Evolutionary conservation across 2,113 vertebrate species (phyloP).

Genomic region (Bubalus kerabau): DNA sequence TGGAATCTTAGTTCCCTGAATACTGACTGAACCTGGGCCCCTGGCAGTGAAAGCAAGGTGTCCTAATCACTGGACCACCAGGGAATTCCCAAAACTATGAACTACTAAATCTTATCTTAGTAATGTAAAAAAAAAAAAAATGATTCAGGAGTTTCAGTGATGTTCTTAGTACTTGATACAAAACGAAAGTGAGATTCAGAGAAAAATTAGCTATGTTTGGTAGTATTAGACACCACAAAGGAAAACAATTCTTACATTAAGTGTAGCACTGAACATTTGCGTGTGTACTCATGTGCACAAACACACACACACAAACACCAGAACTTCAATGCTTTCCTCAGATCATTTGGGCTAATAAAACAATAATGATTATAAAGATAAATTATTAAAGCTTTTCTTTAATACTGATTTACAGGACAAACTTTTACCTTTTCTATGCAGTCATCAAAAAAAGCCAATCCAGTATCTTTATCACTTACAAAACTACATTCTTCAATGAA

Average conservation of each 20-base stretch:
- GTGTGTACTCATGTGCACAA: too few relatives aligned
- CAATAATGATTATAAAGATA: not conserved
- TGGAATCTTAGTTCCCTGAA: not conserved
- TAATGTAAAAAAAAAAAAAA: constrained; percentile 19
- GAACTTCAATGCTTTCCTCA: not conserved
- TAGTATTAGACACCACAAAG: not conserved
- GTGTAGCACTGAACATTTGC: not conserved
- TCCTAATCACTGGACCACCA: not conserved
- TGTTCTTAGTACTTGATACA: not conserved
- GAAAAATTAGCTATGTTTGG: not conserved
- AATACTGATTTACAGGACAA: not conserved
- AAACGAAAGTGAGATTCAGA: constrained; percentile 31
- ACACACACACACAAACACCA: not conserved
- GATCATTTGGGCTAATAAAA: not conserved
- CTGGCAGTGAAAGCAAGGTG: not conserved
- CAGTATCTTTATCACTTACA: constrained; percentile 98
- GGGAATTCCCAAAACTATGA: not conserved
- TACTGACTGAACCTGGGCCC: not conserved
- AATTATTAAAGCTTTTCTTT: not conserved
- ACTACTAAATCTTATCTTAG: not conserved
- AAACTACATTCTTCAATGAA: constrained; percentile 99
- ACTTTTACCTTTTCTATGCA: constrained; percentile 95
- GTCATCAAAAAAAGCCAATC: constrained; percentile 98
- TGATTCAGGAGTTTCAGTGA: not conserved
- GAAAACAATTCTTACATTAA: not conserved